A percentile compares a stretch with the other conserved stretches of the same genome.
Conservation (phyloP, 2,888 invertebrate genomes). For the Eremobia ochroleuca region DNA sequence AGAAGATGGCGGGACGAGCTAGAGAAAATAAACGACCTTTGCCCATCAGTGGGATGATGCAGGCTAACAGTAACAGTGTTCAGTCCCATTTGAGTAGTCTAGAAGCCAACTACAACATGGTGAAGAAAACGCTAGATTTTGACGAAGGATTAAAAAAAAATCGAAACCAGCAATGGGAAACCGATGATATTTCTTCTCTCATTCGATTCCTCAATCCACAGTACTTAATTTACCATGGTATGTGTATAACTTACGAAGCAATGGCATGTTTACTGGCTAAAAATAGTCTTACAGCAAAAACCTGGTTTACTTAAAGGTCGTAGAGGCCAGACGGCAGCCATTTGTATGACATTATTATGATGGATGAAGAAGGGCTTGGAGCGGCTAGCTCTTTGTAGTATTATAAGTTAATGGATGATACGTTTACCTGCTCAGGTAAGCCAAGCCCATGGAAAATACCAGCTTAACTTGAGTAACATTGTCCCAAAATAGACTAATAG, state of each 20-base stretch:
- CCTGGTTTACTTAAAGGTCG: constrained; percentile 52
- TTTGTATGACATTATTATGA: constrained; percentile 43
- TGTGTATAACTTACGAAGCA: constrained; percentile 3
- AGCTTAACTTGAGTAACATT: background rate
- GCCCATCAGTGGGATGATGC: background rate
- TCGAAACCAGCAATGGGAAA: background rate
- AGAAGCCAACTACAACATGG: background rate
- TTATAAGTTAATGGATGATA: constrained; percentile 34
- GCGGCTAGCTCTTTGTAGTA: constrained; percentile 34
- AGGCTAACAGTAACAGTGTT: background rate
- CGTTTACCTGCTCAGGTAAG: constrained; percentile 25
- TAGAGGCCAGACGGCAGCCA: constrained; percentile 29
- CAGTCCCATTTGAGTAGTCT: background rate
- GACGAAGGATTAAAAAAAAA: background rate
- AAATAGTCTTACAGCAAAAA: constrained; percentile 53
- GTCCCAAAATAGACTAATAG: background rate
- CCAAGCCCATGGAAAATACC: constrained; percentile 9
- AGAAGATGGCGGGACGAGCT: background rate
- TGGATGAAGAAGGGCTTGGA: constrained; percentile 32
- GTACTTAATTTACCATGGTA: background rate
- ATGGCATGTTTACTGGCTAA: constrained; percentile 19
- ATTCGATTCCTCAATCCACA: background rate
- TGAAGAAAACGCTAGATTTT: background rate
- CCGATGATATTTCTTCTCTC: background rate
- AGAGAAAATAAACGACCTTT: background rate